phyloP scores from a whole-genome alignment of 2,888 invertebrate genomes.

The Choreutis nemorana region DNA sequence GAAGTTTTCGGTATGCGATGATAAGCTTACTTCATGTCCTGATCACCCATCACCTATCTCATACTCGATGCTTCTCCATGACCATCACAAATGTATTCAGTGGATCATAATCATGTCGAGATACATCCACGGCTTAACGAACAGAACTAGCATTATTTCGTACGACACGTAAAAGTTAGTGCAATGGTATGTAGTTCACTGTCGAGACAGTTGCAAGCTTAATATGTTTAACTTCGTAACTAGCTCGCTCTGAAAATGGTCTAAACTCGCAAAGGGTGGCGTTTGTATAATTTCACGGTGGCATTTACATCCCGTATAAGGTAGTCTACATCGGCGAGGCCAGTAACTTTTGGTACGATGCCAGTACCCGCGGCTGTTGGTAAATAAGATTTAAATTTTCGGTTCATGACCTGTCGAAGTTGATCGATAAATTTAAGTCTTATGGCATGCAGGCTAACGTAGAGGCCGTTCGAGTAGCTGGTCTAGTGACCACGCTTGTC shows the following conservation, averaged over 20 bases:
- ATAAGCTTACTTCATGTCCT: slow-evolving; percentile 15
- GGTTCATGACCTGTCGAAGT: slow-evolving; percentile 12
- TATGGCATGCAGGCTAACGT: slow-evolving; percentile 75
- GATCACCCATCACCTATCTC: too few relatives aligned
- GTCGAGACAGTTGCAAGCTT: slow-evolving; percentile 14
- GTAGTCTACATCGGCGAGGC: slow-evolving; percentile 27
- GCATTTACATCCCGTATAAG: slow-evolving; percentile 26
- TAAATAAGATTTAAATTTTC: slow-evolving; percentile 62
- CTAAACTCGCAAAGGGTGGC: slow-evolving; percentile 31
- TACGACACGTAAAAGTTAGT: slow-evolving; percentile 32
- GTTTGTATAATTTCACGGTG: slow-evolving; percentile 27
- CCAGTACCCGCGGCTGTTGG: slow-evolving; percentile 36
- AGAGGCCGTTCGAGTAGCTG: slow-evolving; percentile 83
- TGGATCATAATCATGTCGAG: slow-evolving; percentile 21
- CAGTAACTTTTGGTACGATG: slow-evolving; percentile 35
- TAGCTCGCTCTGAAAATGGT: slow-evolving; percentile 23
- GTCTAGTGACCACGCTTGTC: slow-evolving; percentile 83
- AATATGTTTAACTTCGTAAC: slow-evolving; percentile 15
- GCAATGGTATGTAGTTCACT: slow-evolving; percentile 26
- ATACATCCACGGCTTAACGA: slow-evolving; percentile 37
- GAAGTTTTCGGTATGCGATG: slow-evolving; percentile 26
- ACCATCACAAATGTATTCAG: slow-evolving; percentile 22
- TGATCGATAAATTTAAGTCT: slow-evolving; percentile 58
- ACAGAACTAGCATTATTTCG: slow-evolving; percentile 22
- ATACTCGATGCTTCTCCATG: slow-evolving; percentile 43